Evolutionary conservation across 2,797 vertebrate genomes (phyloP), one percentile per base, ranked within the genome.

Genomic region (Microhierax caerulescens): DNA sequence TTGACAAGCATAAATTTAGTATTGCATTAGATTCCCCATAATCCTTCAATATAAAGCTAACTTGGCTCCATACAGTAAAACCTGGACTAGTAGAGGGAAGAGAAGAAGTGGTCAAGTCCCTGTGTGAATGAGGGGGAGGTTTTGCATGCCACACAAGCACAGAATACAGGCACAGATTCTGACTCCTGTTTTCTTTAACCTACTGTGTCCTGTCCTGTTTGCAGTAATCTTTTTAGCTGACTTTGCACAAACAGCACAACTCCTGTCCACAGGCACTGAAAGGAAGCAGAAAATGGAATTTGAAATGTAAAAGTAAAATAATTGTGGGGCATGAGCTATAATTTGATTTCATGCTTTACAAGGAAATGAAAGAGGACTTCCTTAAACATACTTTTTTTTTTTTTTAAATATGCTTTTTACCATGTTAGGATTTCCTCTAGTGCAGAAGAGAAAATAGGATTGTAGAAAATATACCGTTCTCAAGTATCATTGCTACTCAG

Each of bases 271-370:
- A 88, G 93, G 85, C 94, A 96, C 81, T 37, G 7, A 97, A 96
- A 98, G 97, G 97, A 88, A 97, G 96, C 95, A 96, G 94, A 98
- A 98, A 98, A 97, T 90, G 63, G 96, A 98, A 98, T 97, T 80
- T 97, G 93, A 97, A 98, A 98, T 96, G 97, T 97, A 97, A 97
- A 98, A 98, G 98, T 98, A 97, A 98, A 98, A 95, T 98, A 97
- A 98, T 96, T 97, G 96, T 96, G 86, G 92, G 93, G 96, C 90
- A 96, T 48, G 91, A 92, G 95, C 97, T 97, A 93, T 98, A 98
- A 98, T 98, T 98, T 97, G 97, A 98, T 98, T 98, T 98, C 98
- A 98, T 96, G 98, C 98, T 98, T 97, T 97, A 97, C 96, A 96
- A 98, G 97, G 97, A 98, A 98, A 98, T 97, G 97, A 98, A 98